These are phyloP conservation scores for Phylloscopus collybita DNA, from an alignment of 2,797 vertebrate genomes.

Conservation along the genomic window DNA sequence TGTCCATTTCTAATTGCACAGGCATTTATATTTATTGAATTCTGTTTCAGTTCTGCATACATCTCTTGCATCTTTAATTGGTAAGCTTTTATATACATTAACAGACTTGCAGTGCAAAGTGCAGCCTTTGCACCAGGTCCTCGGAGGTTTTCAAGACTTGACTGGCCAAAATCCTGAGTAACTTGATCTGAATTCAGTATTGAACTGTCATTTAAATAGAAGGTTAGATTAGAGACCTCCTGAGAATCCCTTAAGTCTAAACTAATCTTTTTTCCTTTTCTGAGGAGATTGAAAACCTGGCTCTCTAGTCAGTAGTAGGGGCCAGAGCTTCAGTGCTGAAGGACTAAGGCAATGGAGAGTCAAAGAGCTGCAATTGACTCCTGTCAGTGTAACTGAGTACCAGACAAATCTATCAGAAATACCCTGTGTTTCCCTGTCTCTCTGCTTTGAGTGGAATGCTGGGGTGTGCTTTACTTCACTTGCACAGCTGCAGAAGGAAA, in stretches of 20 bases:
- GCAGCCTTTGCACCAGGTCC: not conserved
- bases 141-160: not conserved
- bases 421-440: not conserved
- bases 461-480: not conserved
- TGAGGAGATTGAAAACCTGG: not conserved
- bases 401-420: not conserved
- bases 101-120: not conserved
- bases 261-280: not conserved
- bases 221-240: not conserved
- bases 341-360: not conserved
- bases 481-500: not conserved
- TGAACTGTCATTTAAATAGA: not conserved
- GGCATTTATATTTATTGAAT: not conserved
- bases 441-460: not conserved
- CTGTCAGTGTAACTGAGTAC: not conserved
- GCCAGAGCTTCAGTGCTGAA: not conserved
- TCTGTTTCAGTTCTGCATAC: not conserved
- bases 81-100: not conserved
- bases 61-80: not conserved
- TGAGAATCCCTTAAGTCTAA: not conserved
- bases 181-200: not conserved
- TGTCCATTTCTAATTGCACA: not conserved
- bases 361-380: not conserved
- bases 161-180: not conserved
- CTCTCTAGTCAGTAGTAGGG: not conserved